A percentile compares a stretch with the other conserved stretches of the same genome.
Evolutionary conservation across 2,113 vertebrate species (phyloP).

Genomic region (Lampris megalopsis): DNA sequence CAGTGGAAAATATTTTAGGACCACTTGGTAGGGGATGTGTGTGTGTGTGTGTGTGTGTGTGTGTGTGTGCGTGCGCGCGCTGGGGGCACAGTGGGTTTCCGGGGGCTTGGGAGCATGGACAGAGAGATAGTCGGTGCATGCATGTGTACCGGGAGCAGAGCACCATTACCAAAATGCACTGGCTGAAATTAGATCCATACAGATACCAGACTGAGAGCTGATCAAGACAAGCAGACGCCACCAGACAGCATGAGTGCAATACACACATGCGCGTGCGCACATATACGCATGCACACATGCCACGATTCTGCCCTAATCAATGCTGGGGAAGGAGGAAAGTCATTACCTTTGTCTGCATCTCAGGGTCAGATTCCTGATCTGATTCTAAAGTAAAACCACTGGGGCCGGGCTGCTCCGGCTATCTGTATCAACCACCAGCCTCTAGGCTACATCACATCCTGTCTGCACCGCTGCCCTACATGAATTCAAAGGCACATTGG

Average conservation of each 20-base stretch:
- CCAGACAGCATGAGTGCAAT: slow-evolving; percentile 72
- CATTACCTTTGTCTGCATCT: slow-evolving; percentile 82
- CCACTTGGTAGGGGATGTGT: not conserved
- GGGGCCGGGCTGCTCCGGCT: slow-evolving; percentile 58
- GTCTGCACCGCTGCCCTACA: slow-evolving; percentile 43
- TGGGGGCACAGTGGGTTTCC: slow-evolving; percentile 27
- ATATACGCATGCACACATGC: slow-evolving; percentile 42
- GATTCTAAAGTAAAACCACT: slow-evolving; percentile 73
- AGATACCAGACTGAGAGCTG: slow-evolving; percentile 84
- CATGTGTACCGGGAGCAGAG: slow-evolving; percentile 31
- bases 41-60: not conserved
- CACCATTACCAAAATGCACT: slow-evolving; percentile 82
- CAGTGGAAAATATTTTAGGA: slow-evolving; percentile 44
- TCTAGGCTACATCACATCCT: slow-evolving; percentile 66
- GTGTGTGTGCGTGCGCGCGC: slow-evolving; percentile 16
- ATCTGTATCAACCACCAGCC: slow-evolving; percentile 61
- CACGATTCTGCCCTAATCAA: slow-evolving; percentile 79
- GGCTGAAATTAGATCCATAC: slow-evolving; percentile 83
- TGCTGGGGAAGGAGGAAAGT: slow-evolving; percentile 80
- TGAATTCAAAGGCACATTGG: slow-evolving; percentile 42
- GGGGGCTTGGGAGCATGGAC: slow-evolving; percentile 32
- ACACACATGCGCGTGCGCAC: slow-evolving; percentile 47
- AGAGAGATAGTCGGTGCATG: slow-evolving; percentile 29
- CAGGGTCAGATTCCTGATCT: slow-evolving; percentile 83
- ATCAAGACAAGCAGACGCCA: slow-evolving; percentile 85